Base-by-base conservation (phyloP, 2,888 invertebrate species). In the Torymus aiolomorphi region DNA sequence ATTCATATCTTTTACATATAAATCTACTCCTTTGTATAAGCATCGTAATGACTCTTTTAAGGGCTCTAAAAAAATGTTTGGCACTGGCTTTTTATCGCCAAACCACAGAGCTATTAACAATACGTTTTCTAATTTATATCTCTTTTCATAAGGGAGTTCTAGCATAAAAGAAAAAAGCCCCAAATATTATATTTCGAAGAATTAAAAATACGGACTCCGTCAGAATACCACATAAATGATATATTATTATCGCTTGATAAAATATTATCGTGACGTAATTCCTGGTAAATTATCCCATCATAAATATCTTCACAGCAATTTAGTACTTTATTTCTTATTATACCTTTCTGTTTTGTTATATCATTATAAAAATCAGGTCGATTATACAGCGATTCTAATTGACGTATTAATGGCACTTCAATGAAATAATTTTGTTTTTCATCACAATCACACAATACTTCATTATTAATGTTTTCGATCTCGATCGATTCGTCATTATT, bases 161-260 rank as follows among this genome's bases (percentile, higher is more conserved):
- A 81, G 73, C 42, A 83, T 73, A 72, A 78, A 57, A 24, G 31
- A 78, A 67, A n/a, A n/a, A n/a, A n/a, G n/a, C n/a, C n/a, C n/a
- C n/a, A n/a, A n/a, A n/a, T n/a, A n/a, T n/a, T n/a, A n/a, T n/a
- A n/a, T n/a, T n/a, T n/a, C n/a, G n/a, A n/a, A n/a, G n/a, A n/a
- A n/a, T n/a, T n/a, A n/a, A n/a, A n/a, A n/a, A n/a, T n/a, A n/a
- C n/a, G n/a, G n/a, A n/a, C n/a, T n/a, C n/a, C 1, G 73, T 20
- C 24, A 78, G 18, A 72, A 16, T 31, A 13, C 57, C 11, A 14
- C 10, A 14, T n/a, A n/a, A n/a, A n/a, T n/a, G n/a, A n/a, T n/a
- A n/a, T n/a, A n/a, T n/a, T n/a, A n/a, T n/a, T n/a, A 11, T 75
- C 2, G 12, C n/a, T n/a, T n/a, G 10, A 14, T 57, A 75, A 65